These are phyloP conservation scores for Cottoperca gobio DNA, from an alignment of 2,797 vertebrate species.

Conservation along the genomic window DNA sequence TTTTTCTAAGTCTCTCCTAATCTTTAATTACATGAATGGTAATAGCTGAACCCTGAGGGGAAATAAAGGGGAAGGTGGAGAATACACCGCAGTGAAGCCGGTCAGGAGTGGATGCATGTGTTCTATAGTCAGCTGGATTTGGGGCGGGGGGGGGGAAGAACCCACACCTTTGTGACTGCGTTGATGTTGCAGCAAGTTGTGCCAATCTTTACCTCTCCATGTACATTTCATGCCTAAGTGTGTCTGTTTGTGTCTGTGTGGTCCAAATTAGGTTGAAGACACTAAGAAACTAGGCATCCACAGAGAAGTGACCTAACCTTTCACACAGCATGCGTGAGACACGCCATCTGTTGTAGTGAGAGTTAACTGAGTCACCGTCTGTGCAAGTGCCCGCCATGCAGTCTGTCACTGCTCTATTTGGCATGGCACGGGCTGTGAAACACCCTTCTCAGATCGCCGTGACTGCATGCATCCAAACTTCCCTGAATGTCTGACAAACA, in stretches of 20 bases:
- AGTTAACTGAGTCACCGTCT: slow-evolving; percentile 74
- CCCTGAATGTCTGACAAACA: slow-evolving; percentile 32
- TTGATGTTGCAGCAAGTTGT: slow-evolving; percentile 18
- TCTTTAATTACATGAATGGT: slow-evolving; percentile 63
- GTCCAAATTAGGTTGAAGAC: slow-evolving; percentile 73
- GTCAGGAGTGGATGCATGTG: slow-evolving; percentile 10
- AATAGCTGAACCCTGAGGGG: slow-evolving; percentile 50
- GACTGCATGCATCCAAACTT: slow-evolving; percentile 47
- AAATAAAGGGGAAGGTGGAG: background rate
- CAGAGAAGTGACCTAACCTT: slow-evolving; percentile 76
- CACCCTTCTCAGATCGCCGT: slow-evolving; percentile 30
- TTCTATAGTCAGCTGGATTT: slow-evolving; percentile 25
- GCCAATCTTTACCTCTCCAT: slow-evolving; percentile 18
- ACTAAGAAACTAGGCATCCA: slow-evolving; percentile 62
- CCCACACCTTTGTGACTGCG: slow-evolving; percentile 11
- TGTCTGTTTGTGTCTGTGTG: slow-evolving; percentile 37
- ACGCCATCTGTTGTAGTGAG: slow-evolving; percentile 79
- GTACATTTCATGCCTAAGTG: slow-evolving; percentile 6
- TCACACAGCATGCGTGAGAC: slow-evolving; percentile 65
- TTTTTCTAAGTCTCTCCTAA: slow-evolving; percentile 44
- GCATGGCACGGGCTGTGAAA: slow-evolving; percentile 68
- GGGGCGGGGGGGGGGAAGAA: background rate
- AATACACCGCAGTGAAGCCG: background rate
- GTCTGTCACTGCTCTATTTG: slow-evolving; percentile 73
- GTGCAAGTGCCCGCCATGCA: slow-evolving; percentile 66